Evolutionary conservation across 92 coral and sea anemone genomes (phyloP), one percentile per base, ranked within the genome.

Genomic region (Phenganax marumi): DNA sequence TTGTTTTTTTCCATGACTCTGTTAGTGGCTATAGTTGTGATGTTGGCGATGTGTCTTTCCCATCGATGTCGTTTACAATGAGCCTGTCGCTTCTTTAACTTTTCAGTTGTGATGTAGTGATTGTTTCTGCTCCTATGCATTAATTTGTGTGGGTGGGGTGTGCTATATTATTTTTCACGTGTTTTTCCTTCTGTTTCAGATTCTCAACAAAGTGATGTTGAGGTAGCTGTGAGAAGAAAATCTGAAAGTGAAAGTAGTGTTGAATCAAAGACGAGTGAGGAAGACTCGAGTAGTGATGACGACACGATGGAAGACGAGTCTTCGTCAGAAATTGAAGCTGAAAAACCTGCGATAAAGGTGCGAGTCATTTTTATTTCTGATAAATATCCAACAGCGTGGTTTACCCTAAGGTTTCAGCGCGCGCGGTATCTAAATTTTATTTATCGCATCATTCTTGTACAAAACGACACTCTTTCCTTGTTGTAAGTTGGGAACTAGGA

Each of bases 321-420:
- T 22, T 85, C 90, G 9, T 51, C 91, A 48, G 91, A 85, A 10
- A 85, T 83, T 60, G 89, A 90, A 18, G 78, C 86, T 8, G 97
- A 71, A 50, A 62, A 60, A 61, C 52, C 47, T 18, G 82, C 79
- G 56, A 82, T 84, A 46, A 89, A 89, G 97, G 92, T 91, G 33
- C 12, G 71, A 26, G 14, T 60, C 53, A 23, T 54, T 55, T 8
- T 39, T 18, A 0, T 25, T 25, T 48, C 10, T 25, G 53, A 3
- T 10, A 70, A 14, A 23, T 68, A 14, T 70, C 43, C 43, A 1
- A 33, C 43, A 33, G 2, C 5, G 43, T 33, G 43, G 43, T 33
- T n/a, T n/a, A n/a, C n/a, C 43, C 3, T 33, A 33, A 1, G 2
- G 43, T 33, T 33, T 33, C 43, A 5, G 43, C 43, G 43, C 43